Percentiles rank a stretch among this genome's conserved stretches.
Evolutionary conservation across 1,140 invertebrate species (phyloP).

Genomic region (Cotesia glomerata): DNA sequence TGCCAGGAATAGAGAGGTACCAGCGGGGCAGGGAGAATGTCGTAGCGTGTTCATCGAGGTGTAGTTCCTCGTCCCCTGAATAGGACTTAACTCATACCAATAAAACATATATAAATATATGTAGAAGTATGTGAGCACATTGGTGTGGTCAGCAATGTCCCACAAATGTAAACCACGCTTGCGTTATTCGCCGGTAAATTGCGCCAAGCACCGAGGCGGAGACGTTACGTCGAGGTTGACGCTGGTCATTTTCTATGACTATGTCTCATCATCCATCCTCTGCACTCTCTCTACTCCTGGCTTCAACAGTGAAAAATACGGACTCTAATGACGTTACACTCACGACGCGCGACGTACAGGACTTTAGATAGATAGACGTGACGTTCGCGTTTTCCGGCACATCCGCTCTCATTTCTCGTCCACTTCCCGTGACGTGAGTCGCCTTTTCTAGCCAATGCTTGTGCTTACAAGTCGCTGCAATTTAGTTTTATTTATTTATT

Average conservation of each 20-base stretch:
- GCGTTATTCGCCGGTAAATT: slow-evolving; percentile 40
- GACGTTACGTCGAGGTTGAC: background rate
- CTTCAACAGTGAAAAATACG: background rate
- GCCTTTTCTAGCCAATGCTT: background rate
- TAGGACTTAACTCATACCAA: slow-evolving; percentile 28
- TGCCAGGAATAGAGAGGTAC: slow-evolving; percentile 37
- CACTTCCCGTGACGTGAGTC: slow-evolving; percentile 8
- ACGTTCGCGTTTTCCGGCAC: slow-evolving; percentile 7
- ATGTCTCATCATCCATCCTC: background rate
- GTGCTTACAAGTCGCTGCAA: background rate
- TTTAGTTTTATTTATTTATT: background rate
- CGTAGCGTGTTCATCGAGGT: slow-evolving; percentile 62
- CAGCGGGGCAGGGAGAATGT: slow-evolving; percentile 54
- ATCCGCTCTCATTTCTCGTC: slow-evolving; percentile 7
- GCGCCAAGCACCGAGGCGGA: slow-evolving; percentile 19
- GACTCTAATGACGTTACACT: too few species aligned
- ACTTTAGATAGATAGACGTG: slow-evolving; percentile 9
- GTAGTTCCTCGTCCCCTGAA: slow-evolving; percentile 62
- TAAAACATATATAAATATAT: too few species aligned
- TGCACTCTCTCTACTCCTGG: too few species aligned
- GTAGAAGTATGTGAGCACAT: slow-evolving; percentile 8
- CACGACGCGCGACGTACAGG: background rate
- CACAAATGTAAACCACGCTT: slow-evolving; percentile 53
- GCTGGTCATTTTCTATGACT: background rate
- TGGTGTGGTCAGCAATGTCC: slow-evolving; percentile 57